Conservation (phyloP, 2,888 invertebrate species). For the Noctua janthe region DNA sequence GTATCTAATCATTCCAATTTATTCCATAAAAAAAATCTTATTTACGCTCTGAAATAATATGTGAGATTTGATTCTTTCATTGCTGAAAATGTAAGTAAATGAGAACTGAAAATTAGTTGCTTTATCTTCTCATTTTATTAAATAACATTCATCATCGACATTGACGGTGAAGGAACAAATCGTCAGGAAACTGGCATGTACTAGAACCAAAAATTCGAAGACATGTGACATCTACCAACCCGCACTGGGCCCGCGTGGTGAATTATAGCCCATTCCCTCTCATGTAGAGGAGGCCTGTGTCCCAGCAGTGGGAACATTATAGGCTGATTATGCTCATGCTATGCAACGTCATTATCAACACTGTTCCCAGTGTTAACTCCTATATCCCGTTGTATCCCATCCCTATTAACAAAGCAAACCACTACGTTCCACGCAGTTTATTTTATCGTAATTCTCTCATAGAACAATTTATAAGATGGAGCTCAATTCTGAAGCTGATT, state of each 20-base stretch:
- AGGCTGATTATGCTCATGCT: no score
- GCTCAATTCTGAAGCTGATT: conserved; percentile 51
- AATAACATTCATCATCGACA: not conserved
- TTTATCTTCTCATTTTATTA: not conserved
- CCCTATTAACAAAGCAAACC: conserved; percentile 43
- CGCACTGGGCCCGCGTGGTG: no score
- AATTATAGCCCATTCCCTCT: no score
- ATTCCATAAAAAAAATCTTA: not conserved
- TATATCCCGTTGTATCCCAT: conserved; percentile 6
- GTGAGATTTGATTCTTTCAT: not conserved
- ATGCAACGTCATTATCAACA: not conserved
- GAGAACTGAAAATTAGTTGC: not conserved
- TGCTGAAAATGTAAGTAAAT: not conserved
- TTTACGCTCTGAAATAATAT: not conserved
- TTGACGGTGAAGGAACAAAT: no score
- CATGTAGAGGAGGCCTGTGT: no score
- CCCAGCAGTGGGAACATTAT: no score
- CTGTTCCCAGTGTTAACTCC: not conserved
- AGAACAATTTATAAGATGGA: conserved; percentile 49
- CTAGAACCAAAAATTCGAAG: no score
- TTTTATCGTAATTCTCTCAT: conserved; percentile 41
- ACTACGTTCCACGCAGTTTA: conserved; percentile 24
- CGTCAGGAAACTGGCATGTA: no score
- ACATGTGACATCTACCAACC: no score
- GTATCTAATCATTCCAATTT: not conserved